Evolutionary conservation across 2,797 vertebrate genomes (phyloP).

Genomic region (Columba guinea): DNA sequence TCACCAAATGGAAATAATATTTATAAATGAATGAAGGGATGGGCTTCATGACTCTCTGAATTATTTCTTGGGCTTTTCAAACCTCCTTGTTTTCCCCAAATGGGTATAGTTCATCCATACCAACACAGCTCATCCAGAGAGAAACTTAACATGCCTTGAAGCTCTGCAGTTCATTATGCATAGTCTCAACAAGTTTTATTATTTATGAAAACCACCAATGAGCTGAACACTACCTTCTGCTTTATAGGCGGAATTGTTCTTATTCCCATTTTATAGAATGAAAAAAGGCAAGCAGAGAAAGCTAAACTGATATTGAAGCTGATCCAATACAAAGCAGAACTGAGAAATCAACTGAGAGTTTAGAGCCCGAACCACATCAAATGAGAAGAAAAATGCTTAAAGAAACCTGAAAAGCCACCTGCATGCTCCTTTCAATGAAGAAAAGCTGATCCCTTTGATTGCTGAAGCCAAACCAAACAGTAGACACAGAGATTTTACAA

Average conservation of each 20-base stretch:
- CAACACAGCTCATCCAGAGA: background rate
- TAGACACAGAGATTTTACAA: constrained; percentile 5
- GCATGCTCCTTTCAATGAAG: constrained; percentile 1
- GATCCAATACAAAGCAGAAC: background rate
- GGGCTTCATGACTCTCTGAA: background rate
- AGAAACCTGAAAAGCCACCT: constrained; percentile 47
- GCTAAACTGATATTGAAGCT: background rate
- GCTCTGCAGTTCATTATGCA: background rate
- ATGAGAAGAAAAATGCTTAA: constrained; percentile 37
- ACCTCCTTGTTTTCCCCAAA: background rate
- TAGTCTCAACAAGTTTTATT: background rate
- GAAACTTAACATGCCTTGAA: background rate
- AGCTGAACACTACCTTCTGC: background rate
- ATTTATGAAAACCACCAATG: fast-evolving
- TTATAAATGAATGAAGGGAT: background rate
- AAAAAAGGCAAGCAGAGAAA: background rate
- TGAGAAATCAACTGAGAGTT: background rate
- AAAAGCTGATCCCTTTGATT: constrained; percentile 31
- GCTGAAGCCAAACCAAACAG: constrained; percentile 41
- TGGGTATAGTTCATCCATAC: background rate
- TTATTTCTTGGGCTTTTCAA: background rate
- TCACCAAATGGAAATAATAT: background rate
- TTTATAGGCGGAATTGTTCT: background rate
- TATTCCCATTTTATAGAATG: background rate
- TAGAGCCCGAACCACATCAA: background rate